Conservation (phyloP, 1,140 invertebrate species). For the Leucophenga varia region DNA sequence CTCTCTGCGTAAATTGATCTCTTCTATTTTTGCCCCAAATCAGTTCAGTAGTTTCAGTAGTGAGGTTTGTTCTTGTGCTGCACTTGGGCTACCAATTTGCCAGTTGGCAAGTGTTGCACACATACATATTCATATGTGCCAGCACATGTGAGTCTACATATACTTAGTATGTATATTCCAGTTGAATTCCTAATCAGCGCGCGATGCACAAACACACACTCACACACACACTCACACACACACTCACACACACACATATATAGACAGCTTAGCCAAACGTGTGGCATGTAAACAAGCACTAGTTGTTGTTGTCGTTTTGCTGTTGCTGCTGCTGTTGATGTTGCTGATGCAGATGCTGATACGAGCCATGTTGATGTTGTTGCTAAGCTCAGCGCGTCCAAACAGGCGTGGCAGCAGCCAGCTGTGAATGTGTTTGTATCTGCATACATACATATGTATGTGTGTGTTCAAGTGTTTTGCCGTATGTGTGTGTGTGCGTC, state of each 20-base stretch:
- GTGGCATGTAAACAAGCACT: constrained; percentile 36
- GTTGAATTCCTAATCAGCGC: constrained; percentile 41
- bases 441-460: too few species aligned
- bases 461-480: constrained; percentile 14
- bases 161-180: constrained; percentile 23
- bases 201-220: constrained; percentile 18
- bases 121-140: constrained; percentile 14
- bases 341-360: constrained; percentile 25
- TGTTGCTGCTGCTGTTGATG: constrained; percentile 10
- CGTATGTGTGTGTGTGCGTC: constrained; percentile 23
- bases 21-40: too few species aligned
- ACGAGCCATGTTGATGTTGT: neutral
- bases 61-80: constrained; percentile 3
- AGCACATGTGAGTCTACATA: too few species aligned
- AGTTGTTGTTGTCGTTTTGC: constrained; percentile 13
- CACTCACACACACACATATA: constrained; percentile 12
- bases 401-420: constrained; percentile 8
- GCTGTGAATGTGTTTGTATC: constrained; percentile 10
- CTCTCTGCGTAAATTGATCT: too few species aligned
- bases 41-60: too few species aligned
- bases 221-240: constrained; percentile 13
- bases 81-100: too few species aligned
- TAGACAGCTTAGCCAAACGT: too few species aligned
- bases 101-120: constrained; percentile 1
- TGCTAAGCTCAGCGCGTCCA: constrained; percentile 6